Evolutionary conservation across 2,113 vertebrate species (phyloP).

Genomic region (Amblyornis subalaris): DNA sequence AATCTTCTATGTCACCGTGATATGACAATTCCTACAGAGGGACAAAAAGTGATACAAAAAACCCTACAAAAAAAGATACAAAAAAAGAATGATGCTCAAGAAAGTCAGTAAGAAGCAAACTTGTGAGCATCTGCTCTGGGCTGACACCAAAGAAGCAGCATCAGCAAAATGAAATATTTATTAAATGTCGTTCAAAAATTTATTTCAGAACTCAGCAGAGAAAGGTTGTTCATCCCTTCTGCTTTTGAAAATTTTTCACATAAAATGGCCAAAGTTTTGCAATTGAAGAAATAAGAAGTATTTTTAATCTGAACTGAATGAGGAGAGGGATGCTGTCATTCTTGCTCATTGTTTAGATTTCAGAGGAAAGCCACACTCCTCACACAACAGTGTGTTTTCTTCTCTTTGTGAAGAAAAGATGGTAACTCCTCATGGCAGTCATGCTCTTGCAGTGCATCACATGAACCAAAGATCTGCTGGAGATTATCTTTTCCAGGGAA

Average conservation of each 20-base stretch:
- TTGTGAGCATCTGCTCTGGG: background rate
- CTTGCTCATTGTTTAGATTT: background rate
- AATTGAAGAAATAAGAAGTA: background rate
- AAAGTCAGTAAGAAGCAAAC: background rate
- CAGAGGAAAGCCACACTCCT: background rate
- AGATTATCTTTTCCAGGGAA: background rate
- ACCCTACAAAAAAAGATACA: background rate
- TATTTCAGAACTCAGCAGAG: background rate
- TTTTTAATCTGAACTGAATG: background rate
- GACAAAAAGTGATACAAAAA: background rate
- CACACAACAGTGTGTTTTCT: background rate
- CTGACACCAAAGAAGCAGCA: background rate
- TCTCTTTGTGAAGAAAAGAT: background rate
- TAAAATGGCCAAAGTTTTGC: background rate
- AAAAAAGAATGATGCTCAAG: background rate
- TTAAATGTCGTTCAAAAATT: background rate
- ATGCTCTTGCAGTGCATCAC: rapidly evolving
- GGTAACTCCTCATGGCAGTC: background rate
- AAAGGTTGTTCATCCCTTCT: background rate
- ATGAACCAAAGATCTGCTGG: background rate
- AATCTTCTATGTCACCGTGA: background rate
- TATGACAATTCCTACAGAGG: background rate
- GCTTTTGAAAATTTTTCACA: background rate
- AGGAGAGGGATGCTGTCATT: background rate
- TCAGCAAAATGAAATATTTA: background rate